Base-by-base conservation (phyloP, 2,888 invertebrate genomes). In the Nysson spinosus region DNA sequence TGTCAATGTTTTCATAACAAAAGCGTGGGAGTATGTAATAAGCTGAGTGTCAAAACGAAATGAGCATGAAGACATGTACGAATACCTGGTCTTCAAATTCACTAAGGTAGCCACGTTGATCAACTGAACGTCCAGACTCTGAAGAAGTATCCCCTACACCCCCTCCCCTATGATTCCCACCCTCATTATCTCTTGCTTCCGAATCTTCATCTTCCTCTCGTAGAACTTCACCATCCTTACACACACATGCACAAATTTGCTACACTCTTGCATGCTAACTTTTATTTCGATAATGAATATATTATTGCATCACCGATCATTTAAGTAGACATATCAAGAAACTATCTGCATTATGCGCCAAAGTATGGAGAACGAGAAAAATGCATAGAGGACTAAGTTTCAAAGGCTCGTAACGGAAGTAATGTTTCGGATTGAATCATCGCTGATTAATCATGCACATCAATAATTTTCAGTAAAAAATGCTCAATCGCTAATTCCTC, bases 121-220 rank as follows among this genome's bases (percentile, higher is more conserved):
- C 84, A 62, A 83, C 79, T 69, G 85, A 82, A 73, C 72, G 78
- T 73, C 82, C 82, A 46, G 84, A 82, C 65, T 81, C 82, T 74
- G 82, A 81, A 49, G 83, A 83, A 72, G 82, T 72, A 78, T 81
- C 80, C 72, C 81, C 83, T 58, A 69, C 72, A 72, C 76, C 81
- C 81, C 82, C 79, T 77, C 69, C 82, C 82, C 79, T 78, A 75
- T 58, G 78, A 76, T 72, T 75, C 77, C 78, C 82, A 81, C 82
- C 79, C 75, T 85, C 83, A 79, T 75, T 75, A 81, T 83, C 82
- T 76, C 79, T 78, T 75, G 82, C 79, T 74, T 80, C 80, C 46
- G 78, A 76, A 70, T 82, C 82, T 69, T 84, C 90, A 78, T 90
- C 90, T 72, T 89, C 90, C 43, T 89, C 89, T 64, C 89, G 89